A percentile compares a stretch with the other conserved stretches of the same genome.
These are phyloP conservation scores for Molossus molossus DNA, from an alignment of 2,797 vertebrate species.

Conservation along the genomic window DNA sequence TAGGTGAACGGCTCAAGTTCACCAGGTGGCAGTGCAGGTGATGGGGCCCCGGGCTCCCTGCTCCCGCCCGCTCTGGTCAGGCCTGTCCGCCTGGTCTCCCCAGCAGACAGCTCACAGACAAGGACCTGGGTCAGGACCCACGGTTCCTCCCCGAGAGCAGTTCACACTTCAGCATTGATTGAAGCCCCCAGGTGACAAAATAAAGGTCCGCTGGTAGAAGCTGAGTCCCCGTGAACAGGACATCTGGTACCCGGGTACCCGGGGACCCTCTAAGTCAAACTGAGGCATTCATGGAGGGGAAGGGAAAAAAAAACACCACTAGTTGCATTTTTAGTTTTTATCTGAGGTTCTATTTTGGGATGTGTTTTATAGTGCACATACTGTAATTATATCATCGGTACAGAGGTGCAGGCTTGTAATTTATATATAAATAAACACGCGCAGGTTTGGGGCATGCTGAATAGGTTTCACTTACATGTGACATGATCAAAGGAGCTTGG, in stretches of 20 bases:
- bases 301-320: neutral
- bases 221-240: neutral
- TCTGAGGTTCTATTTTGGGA: neutral
- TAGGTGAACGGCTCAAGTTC: neutral
- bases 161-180: neutral
- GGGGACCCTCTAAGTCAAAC: neutral
- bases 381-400: neutral
- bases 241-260: too few relatives aligned
- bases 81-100: neutral
- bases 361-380: neutral
- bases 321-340: neutral
- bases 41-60: neutral
- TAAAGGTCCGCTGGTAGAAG: neutral
- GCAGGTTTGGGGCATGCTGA: neutral
- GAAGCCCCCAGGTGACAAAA: neutral
- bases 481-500: neutral
- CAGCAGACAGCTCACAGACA: neutral
- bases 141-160: neutral
- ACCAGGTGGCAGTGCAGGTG: neutral
- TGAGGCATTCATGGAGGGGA: neutral
- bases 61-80: neutral
- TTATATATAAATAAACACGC: neutral
- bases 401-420: accelerated
- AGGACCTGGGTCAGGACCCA: neutral
- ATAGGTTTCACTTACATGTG: neutral